A percentile compares a stretch with the other conserved stretches of the same genome.
These are phyloP conservation scores for Tapera naevia DNA, from an alignment of 2,797 vertebrate genomes.

Conservation along the genomic window DNA sequence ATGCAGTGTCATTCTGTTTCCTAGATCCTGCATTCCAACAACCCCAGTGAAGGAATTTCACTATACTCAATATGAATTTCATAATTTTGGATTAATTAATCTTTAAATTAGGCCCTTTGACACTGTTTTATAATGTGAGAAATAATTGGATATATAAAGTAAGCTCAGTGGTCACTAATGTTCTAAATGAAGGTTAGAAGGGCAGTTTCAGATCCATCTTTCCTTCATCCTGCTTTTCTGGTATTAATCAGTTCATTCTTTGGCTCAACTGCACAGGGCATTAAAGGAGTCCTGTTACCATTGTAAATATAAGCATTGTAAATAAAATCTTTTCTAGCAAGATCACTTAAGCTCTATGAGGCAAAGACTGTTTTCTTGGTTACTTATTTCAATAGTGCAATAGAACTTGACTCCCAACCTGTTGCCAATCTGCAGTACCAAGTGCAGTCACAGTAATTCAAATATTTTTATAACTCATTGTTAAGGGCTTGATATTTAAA, in stretches of 20 bases:
- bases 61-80: background rate
- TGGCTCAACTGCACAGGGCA: background rate
- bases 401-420: background rate
- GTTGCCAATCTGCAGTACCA: background rate
- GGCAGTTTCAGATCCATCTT: background rate
- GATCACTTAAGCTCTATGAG: background rate
- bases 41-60: background rate
- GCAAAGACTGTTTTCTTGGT: background rate
- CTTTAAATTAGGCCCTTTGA: background rate
- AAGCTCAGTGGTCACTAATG: background rate
- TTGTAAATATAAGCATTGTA: background rate
- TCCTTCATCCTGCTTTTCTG: background rate
- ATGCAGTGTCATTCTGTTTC: background rate
- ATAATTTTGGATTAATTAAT: background rate
- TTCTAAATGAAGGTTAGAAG: background rate
- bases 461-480: background rate
- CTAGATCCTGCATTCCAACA: background rate
- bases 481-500: background rate
- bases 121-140: background rate
- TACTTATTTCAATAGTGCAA: background rate
- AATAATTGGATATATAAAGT: background rate
- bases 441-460: background rate
- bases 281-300: background rate
- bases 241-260: conserved; percentile 8
- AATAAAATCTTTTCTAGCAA: background rate